Evolutionary conservation across 1,140 invertebrate genomes (phyloP), one percentile per base, ranked within the genome.

Genomic region (Tribolium madens): DNA sequence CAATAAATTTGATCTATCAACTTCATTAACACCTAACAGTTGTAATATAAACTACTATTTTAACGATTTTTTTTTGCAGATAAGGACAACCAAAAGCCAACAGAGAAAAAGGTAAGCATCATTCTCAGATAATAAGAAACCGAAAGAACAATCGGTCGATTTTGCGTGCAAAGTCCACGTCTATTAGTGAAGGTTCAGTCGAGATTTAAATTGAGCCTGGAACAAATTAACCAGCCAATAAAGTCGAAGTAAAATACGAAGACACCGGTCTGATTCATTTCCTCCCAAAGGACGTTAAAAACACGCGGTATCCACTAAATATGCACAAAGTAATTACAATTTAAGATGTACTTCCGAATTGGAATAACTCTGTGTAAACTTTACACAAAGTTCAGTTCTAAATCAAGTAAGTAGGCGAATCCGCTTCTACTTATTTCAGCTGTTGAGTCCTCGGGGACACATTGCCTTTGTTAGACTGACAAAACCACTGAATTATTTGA

Each of bases 271-370:
- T 77, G 80, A 84, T 83, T 84, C 82, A 84, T 79, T 79, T 48
- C 64, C 75, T 78, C 80, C 78, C 79, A 26, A 21, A 80, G 77
- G 79, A 78, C 81, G 79, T 81, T 83, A 82, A 82, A 83, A 83
- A 82, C 81, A 82, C 80, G 72, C 80, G 78, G 79, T 76, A 78
- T 77, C 80, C 78, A 82, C 80, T 83, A 83, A 83, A 83, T 83
- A 83, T 82, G 81, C 81, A 75, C 64, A 68, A 82, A 81, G 79
- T 83, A 82, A 83, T 83, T 82, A 82, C 81, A 82, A 83, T 81
- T 81, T 80, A 81, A 83, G 79, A 80, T 79, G 79, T 83, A 82
- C 80, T 82, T 80, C 81, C 79, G 82, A 78, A 81, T 80, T 70
- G 73, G 78, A 69, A 75, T 79, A 75, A 77, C 50, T 73, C 48